Evolutionary conservation across 2,888 invertebrate genomes (phyloP), one percentile per base, ranked within the genome.

Genomic region (Pseudolycoriella hygida): DNA sequence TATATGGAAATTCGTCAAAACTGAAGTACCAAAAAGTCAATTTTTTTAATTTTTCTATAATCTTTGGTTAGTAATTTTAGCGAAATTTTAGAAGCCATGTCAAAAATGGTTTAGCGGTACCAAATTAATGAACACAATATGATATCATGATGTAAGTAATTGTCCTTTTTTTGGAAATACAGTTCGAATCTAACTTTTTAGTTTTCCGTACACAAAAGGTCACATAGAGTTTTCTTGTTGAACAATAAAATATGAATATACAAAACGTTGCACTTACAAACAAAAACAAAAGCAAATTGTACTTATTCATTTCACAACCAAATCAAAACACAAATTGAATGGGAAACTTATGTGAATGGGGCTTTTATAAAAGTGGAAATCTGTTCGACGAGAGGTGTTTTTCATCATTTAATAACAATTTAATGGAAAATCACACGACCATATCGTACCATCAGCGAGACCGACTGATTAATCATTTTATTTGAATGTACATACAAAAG

Each of bases 271-370:
- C 55, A 62, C 62, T 62, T 62, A 62, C 62, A 54, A 60, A 52
- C 42, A 62, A 53, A 52, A 60, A 52, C 40, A 54, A 49, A 51
- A 55, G 53, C 45, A 55, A 52, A 46, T 55, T 50, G 50, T 55
- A 53, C 18, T 41, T 45, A 52, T 55, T 56, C 58, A 62, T 64
- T 56, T 55, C 59, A 56, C 60, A 57, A 52, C 57, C 54, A 56
- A 54, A 54, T 54, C 57, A 58, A 55, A 57, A 56, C 56, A 57
- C 57, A 56, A 57, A 61, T 61, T 63, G 61, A 58, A 57, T 55
- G 25, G 55, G 55, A 56, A 50, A 55, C 54, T 55, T 55, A 54
- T 53, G 55, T 52, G 52, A 51, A 51, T 47, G 54, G 51, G 55
- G 56, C 64, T 63, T 63, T 63, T 63, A 63, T 63, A 63, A 58